Base-by-base conservation (phyloP, 2,113 vertebrate species). In the Coturnix japonica region DNA sequence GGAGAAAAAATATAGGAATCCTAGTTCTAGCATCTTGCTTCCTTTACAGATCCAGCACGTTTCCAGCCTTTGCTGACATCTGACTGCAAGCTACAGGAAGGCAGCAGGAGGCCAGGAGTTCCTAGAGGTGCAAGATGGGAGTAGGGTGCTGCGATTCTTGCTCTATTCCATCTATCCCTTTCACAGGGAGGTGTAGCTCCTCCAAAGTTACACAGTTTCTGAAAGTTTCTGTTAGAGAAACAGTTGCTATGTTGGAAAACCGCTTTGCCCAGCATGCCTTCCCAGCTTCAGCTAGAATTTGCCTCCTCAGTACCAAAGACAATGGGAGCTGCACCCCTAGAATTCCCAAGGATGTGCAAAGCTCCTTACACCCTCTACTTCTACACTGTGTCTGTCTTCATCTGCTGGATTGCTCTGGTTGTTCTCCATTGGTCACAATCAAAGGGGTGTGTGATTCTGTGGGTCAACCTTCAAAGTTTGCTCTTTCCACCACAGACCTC, bases 151-250 rank as follows among this genome's bases (percentile, higher is more conserved):
- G 61, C 80, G 35, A 13, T 73, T 86, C 65, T 57, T 71, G 7
- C 49, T 87, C 47, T 18, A n/a, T 31, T 91, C 31, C 19, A 13
- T 66, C 69, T 82, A 22, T 6, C 26, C 54, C 33, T 46, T 80
- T 80, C 5, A 26, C 20, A 11, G 6, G 25, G 31, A 54, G 12
- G 26, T 63, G 6, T 16, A 64, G 15, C 14, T 59, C 25, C 25
- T 71, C 47, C 43, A 25, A 74, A 85, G 31, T 49, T 25, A 21
- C 9, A 31, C 14, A 59, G 19, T 46, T 77, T 78, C 46, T 74
- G 80, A 31, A 90, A 88, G 69, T 47, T 47, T 53, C 59, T 91
- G 20, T 86, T 83, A 59, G 35, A 85, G 72, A 57, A 94, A 82
- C 46, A 44, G 83, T 77, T 77, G 31, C 82, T 81, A 22, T 26